Conservation (phyloP, 2,797 vertebrate species). For the Manis crassicaudata region DNA sequence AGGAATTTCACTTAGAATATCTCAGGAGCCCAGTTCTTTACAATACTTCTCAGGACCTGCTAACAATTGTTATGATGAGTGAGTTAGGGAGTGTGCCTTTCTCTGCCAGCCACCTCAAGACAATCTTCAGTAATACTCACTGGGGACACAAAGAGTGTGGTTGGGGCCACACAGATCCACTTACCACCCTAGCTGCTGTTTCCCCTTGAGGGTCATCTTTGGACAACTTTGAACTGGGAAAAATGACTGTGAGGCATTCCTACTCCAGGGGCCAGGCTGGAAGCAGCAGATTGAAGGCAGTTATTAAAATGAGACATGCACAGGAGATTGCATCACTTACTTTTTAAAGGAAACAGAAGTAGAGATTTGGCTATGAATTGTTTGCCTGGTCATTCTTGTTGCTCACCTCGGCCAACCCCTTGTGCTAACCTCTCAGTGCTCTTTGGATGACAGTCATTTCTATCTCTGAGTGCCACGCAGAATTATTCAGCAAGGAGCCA, state of each 20-base stretch:
- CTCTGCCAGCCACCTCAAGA: neutral
- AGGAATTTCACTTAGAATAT: constrained; percentile 1
- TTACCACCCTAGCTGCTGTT: neutral
- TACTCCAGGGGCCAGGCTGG: neutral
- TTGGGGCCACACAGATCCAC: neutral
- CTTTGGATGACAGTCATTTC: neutral
- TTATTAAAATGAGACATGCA: neutral
- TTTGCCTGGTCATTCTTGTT: neutral
- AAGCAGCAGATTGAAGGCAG: neutral
- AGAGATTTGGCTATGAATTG: neutral
- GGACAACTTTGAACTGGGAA: neutral
- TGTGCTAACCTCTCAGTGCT: neutral
- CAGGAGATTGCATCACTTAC: neutral
- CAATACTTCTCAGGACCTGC: neutral
- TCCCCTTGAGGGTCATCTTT: neutral
- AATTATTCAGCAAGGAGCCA: neutral
- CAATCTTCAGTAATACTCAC: neutral
- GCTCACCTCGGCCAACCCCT: neutral
- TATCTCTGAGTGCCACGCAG: neutral
- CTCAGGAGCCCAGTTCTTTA: neutral
- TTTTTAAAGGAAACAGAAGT: neutral
- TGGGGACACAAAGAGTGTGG: neutral
- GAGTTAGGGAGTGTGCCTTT: neutral
- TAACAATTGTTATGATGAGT: neutral
- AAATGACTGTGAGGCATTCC: neutral